Base-by-base conservation (phyloP, 2,888 invertebrate species). In the Epirrhoe tristata region DNA sequence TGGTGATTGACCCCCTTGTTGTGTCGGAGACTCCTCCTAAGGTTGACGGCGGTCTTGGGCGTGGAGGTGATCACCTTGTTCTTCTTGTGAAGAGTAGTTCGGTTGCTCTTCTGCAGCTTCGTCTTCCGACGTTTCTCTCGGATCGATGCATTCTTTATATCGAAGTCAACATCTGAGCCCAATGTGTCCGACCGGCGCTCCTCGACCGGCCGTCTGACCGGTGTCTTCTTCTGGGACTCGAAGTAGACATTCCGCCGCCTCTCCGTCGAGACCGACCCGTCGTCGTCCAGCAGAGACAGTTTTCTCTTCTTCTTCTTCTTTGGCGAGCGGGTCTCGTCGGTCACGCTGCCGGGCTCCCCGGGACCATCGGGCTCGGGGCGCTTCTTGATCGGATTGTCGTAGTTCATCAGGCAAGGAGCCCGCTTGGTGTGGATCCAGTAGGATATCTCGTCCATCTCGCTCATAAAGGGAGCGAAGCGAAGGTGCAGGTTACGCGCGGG, bases 361-460 rank as follows among this genome's bases (percentile, higher is more conserved):
- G 88, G 85, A 73, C 82, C 80, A 48, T 85, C 84, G 36, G 84
- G 82, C 74, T 82, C 80, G 66, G 82, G 77, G 67, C 83, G 84
- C 66, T 83, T 87, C 69, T 85, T 89, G 46, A 83, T 76, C 46
- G 81, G 74, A 76, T 85, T 88, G 55, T 92, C 90, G 82, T 88
- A 90, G 75, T 86, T 86, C 75, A 87, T 86, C 48, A 93, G 88
- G 82, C 93, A 93, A 0, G 94, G 93, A 12, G 93, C 90, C 77
- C 90, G 82, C 71, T 90, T 90, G 0, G 93, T 93, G 73, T 85
- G 83, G 36, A 94, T 84, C 93, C 93, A 94, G 73, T 86, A 93
- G 0, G 88, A 80, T 81, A 94, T 93, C 77, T 93, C 93, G 71
- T 93, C 93, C 90, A 93, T 92, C 71, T 83, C 86, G 84, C 75